Percentiles rank a stretch among this genome's conserved stretches.
phyloP scores from a whole-genome alignment of 1,140 invertebrate species.

The Drosophila jambulina region DNA sequence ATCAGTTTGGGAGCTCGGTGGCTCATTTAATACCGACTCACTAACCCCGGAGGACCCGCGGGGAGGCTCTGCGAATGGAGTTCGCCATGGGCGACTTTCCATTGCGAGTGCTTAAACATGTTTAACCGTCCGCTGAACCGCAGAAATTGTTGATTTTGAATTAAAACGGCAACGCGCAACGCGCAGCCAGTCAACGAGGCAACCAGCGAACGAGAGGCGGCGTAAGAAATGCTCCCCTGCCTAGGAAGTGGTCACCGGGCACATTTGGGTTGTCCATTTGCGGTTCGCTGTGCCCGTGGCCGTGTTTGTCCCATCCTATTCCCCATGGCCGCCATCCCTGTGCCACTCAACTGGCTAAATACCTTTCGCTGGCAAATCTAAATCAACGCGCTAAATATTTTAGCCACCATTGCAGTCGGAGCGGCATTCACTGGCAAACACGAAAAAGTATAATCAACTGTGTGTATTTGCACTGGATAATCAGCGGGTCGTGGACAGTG shows the following conservation, averaged over 20 bases:
- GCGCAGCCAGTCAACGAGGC: conserved; percentile 18
- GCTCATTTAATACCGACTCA: conserved; percentile 24
- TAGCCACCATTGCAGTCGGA: conserved; percentile 65
- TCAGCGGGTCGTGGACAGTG: conserved; percentile 58
- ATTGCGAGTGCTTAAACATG: conserved; percentile 74
- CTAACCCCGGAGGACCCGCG: not conserved
- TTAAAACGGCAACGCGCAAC: conserved; percentile 58
- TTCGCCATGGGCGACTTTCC: conserved; percentile 15
- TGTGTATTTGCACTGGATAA: conserved; percentile 82
- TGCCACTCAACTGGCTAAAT: conserved; percentile 63
- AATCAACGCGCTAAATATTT: conserved; percentile 83
- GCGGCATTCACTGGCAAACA: conserved; percentile 62
- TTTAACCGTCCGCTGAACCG: conserved; percentile 82
- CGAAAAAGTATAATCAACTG: conserved; percentile 83
- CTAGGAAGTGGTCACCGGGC: conserved; percentile 43
- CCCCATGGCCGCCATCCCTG: not conserved
- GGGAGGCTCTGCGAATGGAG: not conserved
- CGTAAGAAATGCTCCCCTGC: conserved; percentile 62
- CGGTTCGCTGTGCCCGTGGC: conserved; percentile 33
- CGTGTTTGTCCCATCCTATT: not conserved
- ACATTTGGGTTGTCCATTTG: conserved; percentile 69
- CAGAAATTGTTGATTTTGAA: conserved; percentile 82
- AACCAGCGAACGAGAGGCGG: conserved; percentile 13
- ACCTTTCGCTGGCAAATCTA: conserved; percentile 79
- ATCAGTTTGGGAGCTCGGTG: conserved; percentile 15